Percentiles rank a stretch among this genome's conserved stretches.
Conservation (phyloP, 2,113 vertebrate genomes). For the Lophius piscatorius region DNA sequence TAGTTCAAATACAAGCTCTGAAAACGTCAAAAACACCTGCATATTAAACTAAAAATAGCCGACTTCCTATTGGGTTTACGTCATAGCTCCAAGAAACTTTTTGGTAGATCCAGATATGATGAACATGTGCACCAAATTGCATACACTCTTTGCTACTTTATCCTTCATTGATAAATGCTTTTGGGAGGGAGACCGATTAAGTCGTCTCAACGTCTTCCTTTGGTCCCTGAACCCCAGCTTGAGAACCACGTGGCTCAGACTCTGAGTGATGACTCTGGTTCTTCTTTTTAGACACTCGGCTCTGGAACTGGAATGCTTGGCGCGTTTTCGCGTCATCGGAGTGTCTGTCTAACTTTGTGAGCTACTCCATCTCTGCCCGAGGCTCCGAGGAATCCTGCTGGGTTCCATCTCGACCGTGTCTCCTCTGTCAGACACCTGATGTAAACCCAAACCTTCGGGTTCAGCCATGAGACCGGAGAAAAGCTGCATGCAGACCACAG, state of each 20-base stretch:
- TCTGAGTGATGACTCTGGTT: conserved; percentile 46
- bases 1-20: too few species aligned
- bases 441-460: conserved; percentile 5
- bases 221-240: conserved; percentile 12
- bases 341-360: conserved; percentile 62
- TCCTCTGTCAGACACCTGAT: conserved; percentile 28
- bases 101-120: too few species aligned
- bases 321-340: conserved; percentile 73
- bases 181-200: too few species aligned
- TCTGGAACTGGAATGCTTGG: conserved; percentile 56
- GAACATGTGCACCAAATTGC: too few species aligned
- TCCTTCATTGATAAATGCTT: too few species aligned
- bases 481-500: conserved; percentile 35
- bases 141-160: too few species aligned
- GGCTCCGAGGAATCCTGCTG: conserved; percentile 24
- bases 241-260: conserved; percentile 42
- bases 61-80: too few species aligned
- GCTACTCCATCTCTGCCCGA: conserved; percentile 45
- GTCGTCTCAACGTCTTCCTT: neutral
- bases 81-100: too few species aligned
- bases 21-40: too few species aligned
- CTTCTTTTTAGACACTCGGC: conserved; percentile 52
- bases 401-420: conserved; percentile 49
- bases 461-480: conserved; percentile 61
- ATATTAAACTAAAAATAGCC: too few species aligned